phyloP scores from a whole-genome alignment of 2,888 invertebrate genomes.

The Agriopis marginaria region DNA sequence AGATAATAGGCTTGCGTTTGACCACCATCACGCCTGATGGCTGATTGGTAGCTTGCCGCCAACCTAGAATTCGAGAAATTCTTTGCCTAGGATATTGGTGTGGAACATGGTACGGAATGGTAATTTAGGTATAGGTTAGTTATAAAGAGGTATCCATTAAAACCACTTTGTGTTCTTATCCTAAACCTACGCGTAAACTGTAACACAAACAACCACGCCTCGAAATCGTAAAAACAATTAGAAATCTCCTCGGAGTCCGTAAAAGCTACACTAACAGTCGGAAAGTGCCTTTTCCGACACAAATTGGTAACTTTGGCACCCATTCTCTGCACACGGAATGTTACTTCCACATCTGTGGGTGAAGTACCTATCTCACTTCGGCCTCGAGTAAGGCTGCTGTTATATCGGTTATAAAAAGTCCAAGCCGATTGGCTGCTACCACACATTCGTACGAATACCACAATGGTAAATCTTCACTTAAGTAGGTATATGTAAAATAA shows the following conservation, averaged over 20 bases:
- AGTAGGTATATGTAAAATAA: no score
- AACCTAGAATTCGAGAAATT: no score
- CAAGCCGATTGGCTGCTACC: no score
- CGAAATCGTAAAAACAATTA: slow-evolving; percentile 28
- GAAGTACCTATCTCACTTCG: slow-evolving; percentile 31
- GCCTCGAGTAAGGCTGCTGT: slow-evolving; percentile 16
- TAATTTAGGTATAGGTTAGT: no score
- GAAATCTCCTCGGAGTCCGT: slow-evolving; percentile 30
- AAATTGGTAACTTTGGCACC: slow-evolving; percentile 38
- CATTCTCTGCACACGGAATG: slow-evolving; percentile 38
- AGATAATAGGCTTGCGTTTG: no score
- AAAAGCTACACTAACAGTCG: slow-evolving; percentile 43
- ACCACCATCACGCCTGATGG: no score
- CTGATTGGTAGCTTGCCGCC: no score
- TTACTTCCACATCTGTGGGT: slow-evolving; percentile 35
- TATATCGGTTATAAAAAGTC: no score
- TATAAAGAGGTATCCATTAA: no score
- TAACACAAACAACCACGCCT: background rate
- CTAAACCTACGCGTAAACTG: background rate
- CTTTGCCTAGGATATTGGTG: no score
- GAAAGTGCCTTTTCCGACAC: slow-evolving; percentile 40
- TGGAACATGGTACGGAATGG: no score
- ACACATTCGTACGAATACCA: background rate
- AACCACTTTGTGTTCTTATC: no score
- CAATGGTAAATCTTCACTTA: background rate